Evolutionary conservation across 1,140 invertebrate genomes (phyloP).

Genomic region (Trachymyrmex cornetzi): DNA sequence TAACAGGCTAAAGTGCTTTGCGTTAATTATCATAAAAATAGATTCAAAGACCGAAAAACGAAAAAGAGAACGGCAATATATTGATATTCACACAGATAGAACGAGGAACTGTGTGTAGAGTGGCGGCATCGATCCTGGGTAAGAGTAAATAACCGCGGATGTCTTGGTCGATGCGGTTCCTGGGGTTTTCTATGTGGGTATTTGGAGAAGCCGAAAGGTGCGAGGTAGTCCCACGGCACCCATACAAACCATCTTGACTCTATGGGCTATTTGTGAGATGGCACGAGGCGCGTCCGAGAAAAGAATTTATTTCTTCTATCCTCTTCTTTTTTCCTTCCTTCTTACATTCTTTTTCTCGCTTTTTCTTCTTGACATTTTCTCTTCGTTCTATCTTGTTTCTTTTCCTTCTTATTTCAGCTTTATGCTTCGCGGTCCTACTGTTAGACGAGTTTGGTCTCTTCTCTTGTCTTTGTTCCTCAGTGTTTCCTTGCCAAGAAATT

Average conservation of each 20-base stretch:
- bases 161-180: conserved; percentile 44
- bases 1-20: background rate
- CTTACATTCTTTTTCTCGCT: background rate
- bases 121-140: conserved; percentile 67
- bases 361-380: conserved; percentile 24
- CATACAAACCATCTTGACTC: conserved; percentile 73
- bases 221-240: conserved; percentile 67
- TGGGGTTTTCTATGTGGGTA: conserved; percentile 55
- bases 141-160: conserved; percentile 72
- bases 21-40: conserved; percentile 27
- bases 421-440: conserved; percentile 27
- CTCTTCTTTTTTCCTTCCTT: background rate
- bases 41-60: background rate
- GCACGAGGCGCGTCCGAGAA: conserved; percentile 43
- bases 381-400: conserved; percentile 7
- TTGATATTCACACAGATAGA: conserved; percentile 55
- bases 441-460: background rate
- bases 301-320: conserved; percentile 68
- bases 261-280: conserved; percentile 74
- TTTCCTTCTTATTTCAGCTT: conserved; percentile 27
- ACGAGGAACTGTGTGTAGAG: background rate
- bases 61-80: conserved; percentile 38
- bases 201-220: conserved; percentile 67
- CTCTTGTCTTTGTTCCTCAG: conserved; percentile 11
- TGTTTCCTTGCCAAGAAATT: conserved; percentile 31